These are phyloP conservation scores for Drosophila sordidapex DNA, from an alignment of 2,888 invertebrate genomes.

Conservation along the genomic window DNA sequence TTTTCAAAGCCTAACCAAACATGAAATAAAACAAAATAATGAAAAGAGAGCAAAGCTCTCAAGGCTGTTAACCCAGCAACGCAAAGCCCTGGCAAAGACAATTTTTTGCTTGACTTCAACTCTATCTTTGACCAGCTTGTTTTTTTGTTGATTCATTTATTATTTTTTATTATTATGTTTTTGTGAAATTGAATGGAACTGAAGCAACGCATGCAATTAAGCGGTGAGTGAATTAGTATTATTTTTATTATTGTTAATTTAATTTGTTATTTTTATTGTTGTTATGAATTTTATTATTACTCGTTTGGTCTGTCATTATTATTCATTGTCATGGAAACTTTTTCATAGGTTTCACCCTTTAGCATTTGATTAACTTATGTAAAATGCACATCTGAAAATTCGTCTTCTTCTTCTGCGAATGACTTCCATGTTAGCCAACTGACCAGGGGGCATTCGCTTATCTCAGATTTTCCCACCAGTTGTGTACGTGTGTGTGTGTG, in stretches of 20 bases:
- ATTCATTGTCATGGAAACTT: not conserved
- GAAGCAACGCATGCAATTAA: not conserved
- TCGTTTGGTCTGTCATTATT: not conserved
- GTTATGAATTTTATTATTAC: too few species aligned
- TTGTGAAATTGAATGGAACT: not conserved
- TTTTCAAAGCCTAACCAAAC: conserved; percentile 46
- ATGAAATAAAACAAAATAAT: conserved; percentile 8
- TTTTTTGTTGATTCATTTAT: not conserved
- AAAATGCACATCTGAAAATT: not conserved
- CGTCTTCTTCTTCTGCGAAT: not conserved
- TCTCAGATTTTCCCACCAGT: conserved; percentile 31
- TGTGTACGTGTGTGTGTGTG: not conserved
- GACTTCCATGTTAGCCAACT: conserved; percentile 3
- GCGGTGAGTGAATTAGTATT: not conserved
- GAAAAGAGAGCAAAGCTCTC: conserved; percentile 64
- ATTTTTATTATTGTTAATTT: not conserved
- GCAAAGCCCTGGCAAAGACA: not conserved
- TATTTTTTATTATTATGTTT: not conserved
- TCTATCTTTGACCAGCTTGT: not conserved
- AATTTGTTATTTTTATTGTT: not conserved
- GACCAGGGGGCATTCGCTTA: conserved; percentile 1
- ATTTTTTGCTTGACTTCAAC: not conserved
- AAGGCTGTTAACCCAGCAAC: conserved; percentile 52
- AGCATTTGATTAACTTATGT: not conserved
- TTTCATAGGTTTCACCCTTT: not conserved